Base-by-base conservation (phyloP, 2,888 invertebrate genomes). In the Atherix ibis region DNA sequence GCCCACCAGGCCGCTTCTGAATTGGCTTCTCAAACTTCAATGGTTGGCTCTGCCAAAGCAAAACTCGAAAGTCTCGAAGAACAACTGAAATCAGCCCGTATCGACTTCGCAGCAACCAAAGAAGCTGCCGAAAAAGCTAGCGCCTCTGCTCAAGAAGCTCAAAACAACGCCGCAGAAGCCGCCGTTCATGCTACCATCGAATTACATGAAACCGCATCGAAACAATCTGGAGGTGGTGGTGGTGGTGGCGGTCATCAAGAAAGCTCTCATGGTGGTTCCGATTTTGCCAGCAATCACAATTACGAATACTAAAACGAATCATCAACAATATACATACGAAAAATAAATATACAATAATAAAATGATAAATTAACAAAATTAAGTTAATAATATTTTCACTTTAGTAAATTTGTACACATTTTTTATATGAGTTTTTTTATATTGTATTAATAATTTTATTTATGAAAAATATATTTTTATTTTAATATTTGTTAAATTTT, bases 1-100 rank as follows among this genome's bases (percentile, higher is more conserved):
- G 75, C 77, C 0, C 70, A 72, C 0, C 76, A 75, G 47, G 72
- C 77, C 0, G 73, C 75, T 0, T 76, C 76, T 13, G 76, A 78
- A 52, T 58, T 75, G 4, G 78, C 76, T 1, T 73, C 76, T 0
- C 78, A 78, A 48, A 75, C 74, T 19, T 69, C 75, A 15, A 78
- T 78, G 78, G 73, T 78, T 3, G 77, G 78, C n/a, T 68, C 73
- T 2, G 77, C 78, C 1, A 65, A 73, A 36, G 73, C 75, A 44
- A 54, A 76, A 25, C 60, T 76, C 6, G 66, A 71, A 38, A 62
- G 71, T 1, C 61, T 77, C 15, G 69, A 69, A 39, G 74, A 76
- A 26, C 76, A 77, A 48, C 62, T 78, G 19, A 66, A 67, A 31
- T 70, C 70, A 6, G 73, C 75, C 34, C 67, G 74, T 31, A 65